Evolutionary conservation across 2,797 vertebrate genomes (phyloP).

Genomic region (Vultur gryphus): DNA sequence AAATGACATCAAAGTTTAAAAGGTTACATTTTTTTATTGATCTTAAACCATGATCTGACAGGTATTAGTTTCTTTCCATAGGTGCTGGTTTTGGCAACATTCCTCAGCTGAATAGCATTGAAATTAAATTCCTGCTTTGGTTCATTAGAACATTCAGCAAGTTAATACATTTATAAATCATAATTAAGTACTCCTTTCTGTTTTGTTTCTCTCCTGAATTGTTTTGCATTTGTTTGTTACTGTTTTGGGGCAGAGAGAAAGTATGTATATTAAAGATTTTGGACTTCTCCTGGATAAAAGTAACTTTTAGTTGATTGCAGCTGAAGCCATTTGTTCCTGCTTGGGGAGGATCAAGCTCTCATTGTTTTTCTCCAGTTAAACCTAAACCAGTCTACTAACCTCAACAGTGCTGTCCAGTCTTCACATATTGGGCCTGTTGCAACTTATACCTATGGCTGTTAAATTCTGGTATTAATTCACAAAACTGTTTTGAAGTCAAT

Average conservation of each 20-base stretch:
- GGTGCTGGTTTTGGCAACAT: slow-evolving; percentile 2
- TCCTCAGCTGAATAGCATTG: slow-evolving; percentile 8
- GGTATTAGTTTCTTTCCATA: slow-evolving; percentile 18
- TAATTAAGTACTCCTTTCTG: slow-evolving; percentile 61
- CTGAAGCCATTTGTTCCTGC: neutral
- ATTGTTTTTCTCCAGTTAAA: neutral
- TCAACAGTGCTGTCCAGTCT: neutral
- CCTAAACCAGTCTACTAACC: neutral
- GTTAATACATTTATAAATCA: slow-evolving; percentile 68
- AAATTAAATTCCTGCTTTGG: slow-evolving; percentile 60
- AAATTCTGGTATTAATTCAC: neutral
- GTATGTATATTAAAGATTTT: neutral
- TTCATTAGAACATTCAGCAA: slow-evolving; percentile 63
- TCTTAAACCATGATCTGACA: slow-evolving; percentile 1
- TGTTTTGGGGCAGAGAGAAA: neutral
- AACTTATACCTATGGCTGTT: neutral
- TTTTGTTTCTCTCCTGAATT: slow-evolving; percentile 49
- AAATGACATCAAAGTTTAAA: slow-evolving; percentile 30
- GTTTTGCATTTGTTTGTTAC: slow-evolving; percentile 32
- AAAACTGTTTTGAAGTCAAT: neutral
- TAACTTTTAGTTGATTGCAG: neutral
- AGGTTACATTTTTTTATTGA: slow-evolving; percentile 19
- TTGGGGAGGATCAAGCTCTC: neutral
- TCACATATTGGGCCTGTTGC: rapidly evolving
- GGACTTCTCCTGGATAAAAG: neutral